A percentile compares a stretch with the other conserved stretches of the same genome.
These are phyloP conservation scores for Knipowitschia caucasica DNA, from an alignment of 2,797 vertebrate species.

Conservation along the genomic window DNA sequence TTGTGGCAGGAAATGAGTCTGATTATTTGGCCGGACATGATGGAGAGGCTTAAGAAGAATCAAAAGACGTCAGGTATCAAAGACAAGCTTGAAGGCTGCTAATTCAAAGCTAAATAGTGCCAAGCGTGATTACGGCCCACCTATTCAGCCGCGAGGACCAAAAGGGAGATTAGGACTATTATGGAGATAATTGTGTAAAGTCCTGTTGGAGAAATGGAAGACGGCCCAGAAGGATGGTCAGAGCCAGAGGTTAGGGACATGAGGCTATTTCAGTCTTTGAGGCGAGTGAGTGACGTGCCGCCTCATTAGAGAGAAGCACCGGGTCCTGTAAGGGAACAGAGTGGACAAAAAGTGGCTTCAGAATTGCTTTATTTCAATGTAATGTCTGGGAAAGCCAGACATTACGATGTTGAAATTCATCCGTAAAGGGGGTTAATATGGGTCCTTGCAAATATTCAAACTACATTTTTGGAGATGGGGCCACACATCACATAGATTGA, in stretches of 20 bases:
- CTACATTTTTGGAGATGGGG: neutral
- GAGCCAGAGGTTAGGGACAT: constrained; percentile 26
- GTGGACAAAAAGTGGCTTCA: neutral
- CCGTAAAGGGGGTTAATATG: neutral
- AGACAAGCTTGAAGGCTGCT: constrained; percentile 48
- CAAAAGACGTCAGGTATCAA: constrained; percentile 62
- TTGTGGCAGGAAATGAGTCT: constrained; percentile 70
- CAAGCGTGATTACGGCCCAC: constrained; percentile 53
- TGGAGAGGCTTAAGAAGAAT: constrained; percentile 50
- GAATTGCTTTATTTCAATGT: neutral
- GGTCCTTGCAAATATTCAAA: neutral
- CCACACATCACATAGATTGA: too few species aligned
- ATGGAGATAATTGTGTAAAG: constrained; percentile 60
- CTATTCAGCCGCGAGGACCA: constrained; percentile 55
- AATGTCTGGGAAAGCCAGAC: neutral
- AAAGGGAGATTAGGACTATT: constrained; percentile 62
- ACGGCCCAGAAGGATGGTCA: constrained; percentile 25
- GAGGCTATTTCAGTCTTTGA: constrained; percentile 38
- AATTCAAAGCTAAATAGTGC: constrained; percentile 43
- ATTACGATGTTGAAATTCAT: neutral
- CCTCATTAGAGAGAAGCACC: constrained; percentile 21
- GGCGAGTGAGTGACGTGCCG: constrained; percentile 19
- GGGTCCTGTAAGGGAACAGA: neutral
- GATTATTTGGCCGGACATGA: constrained; percentile 62
- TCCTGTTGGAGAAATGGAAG: constrained; percentile 49